Conservation (phyloP, 2,888 invertebrate genomes). For the Parelbella ahira region DNA sequence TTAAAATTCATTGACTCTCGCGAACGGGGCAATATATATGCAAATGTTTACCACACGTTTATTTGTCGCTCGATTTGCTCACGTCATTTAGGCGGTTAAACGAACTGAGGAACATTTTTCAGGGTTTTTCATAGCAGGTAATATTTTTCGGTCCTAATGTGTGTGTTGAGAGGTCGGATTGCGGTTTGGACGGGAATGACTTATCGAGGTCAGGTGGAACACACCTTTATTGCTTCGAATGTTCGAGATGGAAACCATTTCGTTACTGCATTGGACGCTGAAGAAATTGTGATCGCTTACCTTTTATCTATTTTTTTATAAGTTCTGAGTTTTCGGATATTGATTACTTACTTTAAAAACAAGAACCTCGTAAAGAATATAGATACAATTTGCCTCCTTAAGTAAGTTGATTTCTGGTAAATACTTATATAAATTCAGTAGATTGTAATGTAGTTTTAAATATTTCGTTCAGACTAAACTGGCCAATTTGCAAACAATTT, state of each 20-base stretch:
- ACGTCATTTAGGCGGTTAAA: conserved; percentile 21
- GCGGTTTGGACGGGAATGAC: conserved; percentile 10
- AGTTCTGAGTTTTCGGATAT: no score
- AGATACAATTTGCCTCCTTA: no score
- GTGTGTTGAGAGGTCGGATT: conserved; percentile 15
- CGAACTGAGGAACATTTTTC: conserved; percentile 6
- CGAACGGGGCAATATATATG: conserved; percentile 21
- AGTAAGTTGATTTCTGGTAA: no score
- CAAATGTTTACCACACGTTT: conserved; percentile 25
- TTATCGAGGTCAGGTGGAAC: conserved; percentile 19
- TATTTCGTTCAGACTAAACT: no score
- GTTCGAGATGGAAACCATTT: conserved; percentile 16
- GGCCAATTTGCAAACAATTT: no score
- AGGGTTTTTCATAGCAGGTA: conserved; percentile 22
- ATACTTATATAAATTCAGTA: no score
- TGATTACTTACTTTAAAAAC: no score
- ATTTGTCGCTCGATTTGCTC: conserved; percentile 24
- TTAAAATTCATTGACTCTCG: conserved; percentile 24
- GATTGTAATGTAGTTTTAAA: no score
- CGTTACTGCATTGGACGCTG: conserved; percentile 1
- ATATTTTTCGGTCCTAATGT: conserved; percentile 21
- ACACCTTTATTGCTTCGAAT: conserved; percentile 18
- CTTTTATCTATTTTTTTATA: no score
- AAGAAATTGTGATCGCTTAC: conserved; percentile 5
- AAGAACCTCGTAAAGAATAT: no score